phyloP scores from a whole-genome alignment of 2,113 vertebrate species.

The Herpailurus yagouaroundi region DNA sequence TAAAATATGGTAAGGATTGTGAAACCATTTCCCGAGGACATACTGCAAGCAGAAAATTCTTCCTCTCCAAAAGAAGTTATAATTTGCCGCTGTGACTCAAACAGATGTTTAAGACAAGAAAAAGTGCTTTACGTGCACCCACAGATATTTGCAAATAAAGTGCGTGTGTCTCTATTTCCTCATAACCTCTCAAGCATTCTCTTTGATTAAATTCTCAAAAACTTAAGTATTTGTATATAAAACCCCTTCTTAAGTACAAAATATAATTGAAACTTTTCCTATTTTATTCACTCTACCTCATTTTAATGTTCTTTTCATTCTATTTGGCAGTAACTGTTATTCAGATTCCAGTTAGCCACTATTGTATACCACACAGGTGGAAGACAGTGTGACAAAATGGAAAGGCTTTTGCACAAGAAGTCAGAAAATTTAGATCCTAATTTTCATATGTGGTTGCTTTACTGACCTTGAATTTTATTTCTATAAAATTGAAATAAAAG shows the following conservation, averaged over 20 bases:
- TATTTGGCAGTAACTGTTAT: neutral
- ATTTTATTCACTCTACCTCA: neutral
- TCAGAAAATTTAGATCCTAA: conserved; percentile 21
- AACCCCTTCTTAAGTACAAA: conserved; percentile 41
- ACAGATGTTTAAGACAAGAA: conserved; percentile 59
- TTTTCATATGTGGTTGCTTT: conserved; percentile 15
- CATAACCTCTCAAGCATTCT: conserved; percentile 48
- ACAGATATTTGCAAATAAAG: conserved; percentile 55
- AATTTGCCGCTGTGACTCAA: conserved; percentile 65
- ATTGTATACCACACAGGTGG: neutral
- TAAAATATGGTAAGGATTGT: conserved; percentile 67
- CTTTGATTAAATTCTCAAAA: conserved; percentile 57
- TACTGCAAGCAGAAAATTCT: conserved; percentile 62
- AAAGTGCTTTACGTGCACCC: neutral
- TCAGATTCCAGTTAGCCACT: neutral
- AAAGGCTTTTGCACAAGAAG: conserved; percentile 42
- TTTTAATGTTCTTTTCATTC: conserved; percentile 29
- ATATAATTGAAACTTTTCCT: neutral
- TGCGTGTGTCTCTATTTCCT: conserved; percentile 45
- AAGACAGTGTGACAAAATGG: neutral
- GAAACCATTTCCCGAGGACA: conserved; percentile 54
- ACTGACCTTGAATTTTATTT: conserved; percentile 41
- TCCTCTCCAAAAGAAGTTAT: conserved; percentile 60
- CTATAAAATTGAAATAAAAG: conserved; percentile 51
- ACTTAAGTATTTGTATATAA: neutral